A percentile compares a stretch with the other conserved stretches of the same genome.
Conservation (phyloP, 2,888 invertebrate species). For the Drosophila putrida region DNA sequence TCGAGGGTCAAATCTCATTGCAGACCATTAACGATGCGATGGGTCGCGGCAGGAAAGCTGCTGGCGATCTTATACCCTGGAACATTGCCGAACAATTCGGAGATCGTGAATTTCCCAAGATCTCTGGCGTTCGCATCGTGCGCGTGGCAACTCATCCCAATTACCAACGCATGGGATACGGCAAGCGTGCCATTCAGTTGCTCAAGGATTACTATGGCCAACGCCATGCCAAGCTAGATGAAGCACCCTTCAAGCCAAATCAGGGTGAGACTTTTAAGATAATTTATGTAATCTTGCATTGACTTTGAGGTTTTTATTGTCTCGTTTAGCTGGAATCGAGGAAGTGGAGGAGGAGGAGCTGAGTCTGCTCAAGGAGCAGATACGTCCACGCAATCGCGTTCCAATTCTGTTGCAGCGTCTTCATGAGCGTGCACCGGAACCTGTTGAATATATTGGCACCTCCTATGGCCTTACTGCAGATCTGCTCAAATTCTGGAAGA, state of each 20-base stretch:
- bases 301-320: neutral
- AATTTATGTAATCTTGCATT: neutral
- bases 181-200: slow-evolving; percentile 93
- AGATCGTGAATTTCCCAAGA: slow-evolving; percentile 95
- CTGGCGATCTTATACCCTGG: slow-evolving; percentile 99
- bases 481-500: slow-evolving; percentile 97
- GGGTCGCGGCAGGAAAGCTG: slow-evolving; percentile 94
- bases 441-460: slow-evolving; percentile 96
- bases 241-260: slow-evolving; percentile 85
- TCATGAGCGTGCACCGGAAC: slow-evolving; percentile 93
- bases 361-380: slow-evolving; percentile 89
- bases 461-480: slow-evolving; percentile 96
- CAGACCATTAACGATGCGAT: slow-evolving; percentile 91
- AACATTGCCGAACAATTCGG: slow-evolving; percentile 98
- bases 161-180: slow-evolving; percentile 99
- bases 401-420: slow-evolving; percentile 96
- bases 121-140: slow-evolving; percentile 96
- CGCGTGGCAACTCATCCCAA: slow-evolving; percentile 99
- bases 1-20: slow-evolving; percentile 90
- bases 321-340: slow-evolving; percentile 85
- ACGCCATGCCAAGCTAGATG: slow-evolving; percentile 89
- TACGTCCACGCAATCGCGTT: slow-evolving; percentile 91
- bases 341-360: slow-evolving; percentile 87
- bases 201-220: slow-evolving; percentile 95
- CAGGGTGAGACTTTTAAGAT: slow-evolving; percentile 39